Evolutionary conservation across 2,797 vertebrate species (phyloP), one percentile per base, ranked within the genome.

Genomic region (Siniperca scherzeri): DNA sequence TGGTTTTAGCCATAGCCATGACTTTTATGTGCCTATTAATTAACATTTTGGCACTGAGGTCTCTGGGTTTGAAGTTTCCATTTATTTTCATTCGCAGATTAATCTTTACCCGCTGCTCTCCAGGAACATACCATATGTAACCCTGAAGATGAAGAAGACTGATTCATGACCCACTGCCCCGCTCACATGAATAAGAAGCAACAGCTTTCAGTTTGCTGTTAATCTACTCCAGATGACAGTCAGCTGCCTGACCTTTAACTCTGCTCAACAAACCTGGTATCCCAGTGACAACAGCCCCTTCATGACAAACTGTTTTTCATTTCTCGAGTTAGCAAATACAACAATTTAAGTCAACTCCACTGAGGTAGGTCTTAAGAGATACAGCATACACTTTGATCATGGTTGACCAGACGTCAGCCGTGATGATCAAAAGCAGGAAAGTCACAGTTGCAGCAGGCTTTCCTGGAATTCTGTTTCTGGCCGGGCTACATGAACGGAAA

Each of bases 181-280:
- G 4, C 79, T 89, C 81, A 80, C 70, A 33, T 77, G 72, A 85
- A 75, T 57, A 52, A 72, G 27, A 83, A 78, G 77, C 50, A 85
- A 73, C 76, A 74, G 60, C 70, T 88, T 87, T 88, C 62, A 79
- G 65, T 65, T 70, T 75, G 52, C 14, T 30, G 25, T 65, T 94
- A 95, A 96, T 89, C 62, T 74, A 77, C 82, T 93, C 88, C 95
- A 95, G 93, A 95, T 93, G 93, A 80, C 72, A 79, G 76, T 81
- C 88, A 87, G 81, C 87, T 88, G 72, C 60, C 59, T 55, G 80
- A 88, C 85, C 83, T 90, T 89, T 76, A 83, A 69, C 68, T 67
- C 77, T 55, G 68, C 78, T 84, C 67, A 21, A 82, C 52, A 81
- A 78, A 75, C 40, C n/a, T 59, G 33, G 27, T 75, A 57, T 74